These are phyloP conservation scores for Oxyruncus cristatus DNA, from an alignment of 2,113 vertebrate species.

Conservation along the genomic window DNA sequence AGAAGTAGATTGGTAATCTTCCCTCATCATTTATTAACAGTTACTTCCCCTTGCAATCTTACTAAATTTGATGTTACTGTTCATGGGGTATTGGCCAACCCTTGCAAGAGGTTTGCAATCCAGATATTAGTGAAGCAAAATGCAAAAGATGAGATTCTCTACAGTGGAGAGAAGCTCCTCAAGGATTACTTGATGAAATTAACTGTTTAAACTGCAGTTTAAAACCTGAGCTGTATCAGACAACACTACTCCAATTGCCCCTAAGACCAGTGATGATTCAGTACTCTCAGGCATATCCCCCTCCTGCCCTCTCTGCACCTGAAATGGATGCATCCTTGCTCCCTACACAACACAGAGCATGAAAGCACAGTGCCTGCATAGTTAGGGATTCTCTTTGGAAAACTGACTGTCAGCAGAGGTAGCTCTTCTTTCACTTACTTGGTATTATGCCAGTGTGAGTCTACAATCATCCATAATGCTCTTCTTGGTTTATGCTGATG, in stretches of 20 bases:
- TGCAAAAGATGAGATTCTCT: not conserved
- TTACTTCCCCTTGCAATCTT: not conserved
- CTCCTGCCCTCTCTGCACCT: not conserved
- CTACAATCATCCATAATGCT: not conserved
- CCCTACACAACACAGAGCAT: not conserved
- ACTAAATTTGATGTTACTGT: not conserved
- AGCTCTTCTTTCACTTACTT: conserved; percentile 8
- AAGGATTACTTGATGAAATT: not conserved
- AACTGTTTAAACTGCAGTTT: not conserved
- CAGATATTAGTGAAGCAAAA: not conserved
- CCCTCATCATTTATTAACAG: not conserved
- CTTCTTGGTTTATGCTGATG: not conserved
- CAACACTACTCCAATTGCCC: not conserved
- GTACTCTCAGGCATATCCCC: not conserved
- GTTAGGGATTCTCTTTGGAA: not conserved
- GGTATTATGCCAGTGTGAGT: rapidly evolving
- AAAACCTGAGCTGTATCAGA: not conserved
- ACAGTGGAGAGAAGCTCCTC: not conserved
- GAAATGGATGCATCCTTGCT: not conserved
- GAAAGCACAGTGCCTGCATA: not conserved
- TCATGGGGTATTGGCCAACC: not conserved
- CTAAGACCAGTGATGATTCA: not conserved
- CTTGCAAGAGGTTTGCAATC: not conserved
- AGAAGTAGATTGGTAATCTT: not conserved
- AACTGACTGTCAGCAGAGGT: not conserved